Base-by-base conservation (phyloP, 2,797 vertebrate genomes). In the Enteromius fasciolatus region DNA sequence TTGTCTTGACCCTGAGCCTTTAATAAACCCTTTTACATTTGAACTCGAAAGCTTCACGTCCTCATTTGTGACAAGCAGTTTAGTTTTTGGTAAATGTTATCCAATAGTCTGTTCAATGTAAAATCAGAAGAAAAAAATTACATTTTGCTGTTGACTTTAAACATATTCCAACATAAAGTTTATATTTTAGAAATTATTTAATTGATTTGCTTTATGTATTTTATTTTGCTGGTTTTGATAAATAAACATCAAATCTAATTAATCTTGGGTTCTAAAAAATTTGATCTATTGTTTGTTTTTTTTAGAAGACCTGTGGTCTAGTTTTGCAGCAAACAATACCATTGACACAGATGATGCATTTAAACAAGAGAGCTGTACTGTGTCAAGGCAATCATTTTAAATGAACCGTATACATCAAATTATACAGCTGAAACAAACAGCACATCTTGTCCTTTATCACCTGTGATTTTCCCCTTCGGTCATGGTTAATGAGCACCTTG, bases 401-500 rank as follows among this genome's bases (percentile, higher is more conserved):
- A 72, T 50, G 0, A 69, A 52, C 46, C 10, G 14, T 20, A 74
- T 3, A 39, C 41, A 7, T 63, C 46, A 20, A 28, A 77, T 20
- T 77, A 48, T 77, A 63, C 25, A 46, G 50, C 39, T 18, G 25
- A 8, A 44, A 64, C 23, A 77, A 36, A 41, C 17, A 31, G n/a
- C 33, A 31, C 50, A 28, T 79, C 8, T 54, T 44, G 18, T 61
- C 4, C 23, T 80, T 80, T 36, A 48, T 73, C 68, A 81, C 39
- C 79, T 81, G 14, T 36, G 68, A 63, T 63, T 33, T 73, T 48
- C 8, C 28, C 10, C 15, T 63, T 77, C 28, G 44, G 39, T 73
- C 11, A 9, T 14, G 68, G 68, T 63, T 80, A 46, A 70, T 59
- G 33, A 59, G 12, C 61, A 78, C 28, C 52, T 28, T 57, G 23